A percentile compares a stretch with the other conserved stretches of the same genome.
These are phyloP conservation scores for Potorous gilbertii DNA, from an alignment of 2,797 vertebrate genomes.

Conservation along the genomic window DNA sequence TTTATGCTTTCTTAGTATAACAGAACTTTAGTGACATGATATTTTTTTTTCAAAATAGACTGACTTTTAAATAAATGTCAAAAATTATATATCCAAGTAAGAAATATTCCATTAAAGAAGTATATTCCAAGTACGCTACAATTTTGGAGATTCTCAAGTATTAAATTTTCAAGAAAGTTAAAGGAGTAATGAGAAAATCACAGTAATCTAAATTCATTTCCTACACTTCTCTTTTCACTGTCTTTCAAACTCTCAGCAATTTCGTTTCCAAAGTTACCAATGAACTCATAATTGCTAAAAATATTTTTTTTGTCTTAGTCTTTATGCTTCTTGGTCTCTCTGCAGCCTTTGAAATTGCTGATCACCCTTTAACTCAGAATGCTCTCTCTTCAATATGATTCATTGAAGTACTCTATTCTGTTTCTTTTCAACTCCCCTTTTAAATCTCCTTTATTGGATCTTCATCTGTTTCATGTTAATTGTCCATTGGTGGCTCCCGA, in stretches of 20 bases:
- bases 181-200: neutral
- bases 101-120: neutral
- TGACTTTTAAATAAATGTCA: neutral
- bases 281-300: neutral
- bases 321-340: neutral
- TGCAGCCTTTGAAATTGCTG: neutral
- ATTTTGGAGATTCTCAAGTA: neutral
- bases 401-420: neutral
- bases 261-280: neutral
- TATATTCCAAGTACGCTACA: neutral
- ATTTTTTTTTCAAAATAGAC: too few relatives aligned
- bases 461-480: neutral
- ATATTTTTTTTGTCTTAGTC: neutral
- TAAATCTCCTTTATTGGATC: neutral
- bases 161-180: neutral
- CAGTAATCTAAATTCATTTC: neutral
- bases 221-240: neutral
- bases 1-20: conserved; percentile 15
- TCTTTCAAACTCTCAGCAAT: neutral
- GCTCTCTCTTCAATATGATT: neutral
- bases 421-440: neutral
- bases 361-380: neutral
- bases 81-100: neutral
- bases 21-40: rapidly evolving
- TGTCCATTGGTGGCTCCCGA: neutral